Evolutionary conservation across 2,113 vertebrate genomes (phyloP).

Genomic region (Corythornis madagascariensis): DNA sequence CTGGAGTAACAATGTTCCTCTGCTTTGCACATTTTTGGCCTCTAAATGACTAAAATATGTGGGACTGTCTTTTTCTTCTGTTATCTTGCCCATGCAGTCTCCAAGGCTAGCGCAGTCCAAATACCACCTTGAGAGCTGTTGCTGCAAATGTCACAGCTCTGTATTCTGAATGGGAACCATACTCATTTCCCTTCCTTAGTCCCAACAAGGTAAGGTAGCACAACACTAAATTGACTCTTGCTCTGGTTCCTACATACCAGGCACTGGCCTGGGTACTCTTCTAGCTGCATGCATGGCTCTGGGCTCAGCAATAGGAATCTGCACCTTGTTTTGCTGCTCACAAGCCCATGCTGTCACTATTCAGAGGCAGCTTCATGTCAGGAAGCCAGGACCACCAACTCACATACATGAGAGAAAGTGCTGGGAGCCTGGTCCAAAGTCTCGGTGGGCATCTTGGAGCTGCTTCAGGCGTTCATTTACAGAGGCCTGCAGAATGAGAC

Average conservation of each 20-base stretch:
- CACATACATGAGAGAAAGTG: constrained; percentile 96
- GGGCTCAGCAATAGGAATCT: background rate
- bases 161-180: background rate
- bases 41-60: background rate
- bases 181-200: background rate
- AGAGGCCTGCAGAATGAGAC: constrained; percentile 77
- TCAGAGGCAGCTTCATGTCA: background rate
- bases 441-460: constrained; percentile 95
- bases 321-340: background rate
- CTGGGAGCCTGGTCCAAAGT: constrained; percentile 97
- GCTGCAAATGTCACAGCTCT: background rate
- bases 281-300: rapidly evolving
- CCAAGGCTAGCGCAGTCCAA: background rate
- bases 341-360: background rate
- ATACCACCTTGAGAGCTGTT: background rate
- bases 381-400: background rate
- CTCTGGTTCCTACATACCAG: background rate
- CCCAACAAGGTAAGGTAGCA: background rate
- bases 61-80: background rate
- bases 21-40: background rate
- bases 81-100: background rate
- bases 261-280: background rate
- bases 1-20: background rate
- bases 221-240: background rate
- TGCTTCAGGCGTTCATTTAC: constrained; percentile 94